Percentiles rank a stretch among this genome's conserved stretches.
Conservation (phyloP, 2,113 vertebrate genomes). For the Malurus alboscapulatus region DNA sequence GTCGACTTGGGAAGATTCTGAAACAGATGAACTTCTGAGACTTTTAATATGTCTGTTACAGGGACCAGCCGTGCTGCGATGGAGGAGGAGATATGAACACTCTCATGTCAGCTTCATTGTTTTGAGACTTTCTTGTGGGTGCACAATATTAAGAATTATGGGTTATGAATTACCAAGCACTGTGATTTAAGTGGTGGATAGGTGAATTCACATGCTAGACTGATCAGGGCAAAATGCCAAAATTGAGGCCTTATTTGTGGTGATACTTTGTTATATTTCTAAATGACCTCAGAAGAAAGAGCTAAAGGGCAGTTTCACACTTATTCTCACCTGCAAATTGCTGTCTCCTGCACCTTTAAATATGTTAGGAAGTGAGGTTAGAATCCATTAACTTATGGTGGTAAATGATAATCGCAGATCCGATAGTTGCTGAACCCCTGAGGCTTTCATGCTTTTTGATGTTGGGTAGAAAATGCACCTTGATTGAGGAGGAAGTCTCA, state of each 20-base stretch:
- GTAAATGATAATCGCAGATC: neutral
- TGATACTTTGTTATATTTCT: neutral
- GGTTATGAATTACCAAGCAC: neutral
- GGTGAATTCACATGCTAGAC: neutral
- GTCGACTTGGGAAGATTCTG: neutral
- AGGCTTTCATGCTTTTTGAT: neutral
- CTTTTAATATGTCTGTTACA: neutral
- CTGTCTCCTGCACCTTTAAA: neutral
- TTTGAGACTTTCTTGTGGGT: neutral
- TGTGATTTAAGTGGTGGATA: neutral
- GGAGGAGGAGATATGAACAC: neutral
- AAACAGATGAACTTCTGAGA: neutral
- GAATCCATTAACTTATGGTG: neutral
- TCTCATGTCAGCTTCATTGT: neutral
- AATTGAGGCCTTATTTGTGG: neutral
- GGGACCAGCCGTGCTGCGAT: neutral
- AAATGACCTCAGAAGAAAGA: neutral
- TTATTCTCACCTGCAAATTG: neutral
- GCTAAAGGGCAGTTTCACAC: neutral
- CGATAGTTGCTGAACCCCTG: neutral
- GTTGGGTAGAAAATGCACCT: neutral
- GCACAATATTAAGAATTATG: neutral
- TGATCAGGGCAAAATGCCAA: neutral
- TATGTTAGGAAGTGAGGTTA: neutral
- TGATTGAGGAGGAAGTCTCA: neutral